Percentiles rank a stretch among this genome's conserved stretches.
These are phyloP conservation scores for Ptychadena robeensis DNA, from an alignment of 2,797 vertebrate genomes.

Conservation along the genomic window DNA sequence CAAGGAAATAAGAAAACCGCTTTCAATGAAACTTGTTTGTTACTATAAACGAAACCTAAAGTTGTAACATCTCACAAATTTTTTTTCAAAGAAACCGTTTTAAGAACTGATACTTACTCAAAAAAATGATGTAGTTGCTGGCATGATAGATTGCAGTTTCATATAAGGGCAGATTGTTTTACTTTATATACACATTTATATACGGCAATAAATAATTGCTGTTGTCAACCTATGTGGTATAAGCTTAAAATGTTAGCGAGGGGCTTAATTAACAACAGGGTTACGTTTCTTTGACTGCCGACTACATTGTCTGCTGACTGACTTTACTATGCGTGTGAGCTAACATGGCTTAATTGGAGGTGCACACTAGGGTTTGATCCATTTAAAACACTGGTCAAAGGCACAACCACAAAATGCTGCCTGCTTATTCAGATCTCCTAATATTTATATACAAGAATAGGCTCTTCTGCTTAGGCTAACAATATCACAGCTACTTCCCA, in stretches of 20 bases:
- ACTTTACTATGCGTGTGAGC: slow-evolving; percentile 45
- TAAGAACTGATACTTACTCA: no score
- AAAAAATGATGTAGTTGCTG: no score
- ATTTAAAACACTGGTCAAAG: slow-evolving; percentile 39
- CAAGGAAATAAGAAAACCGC: no score
- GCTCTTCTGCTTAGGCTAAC: slow-evolving; percentile 64
- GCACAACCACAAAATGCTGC: slow-evolving; percentile 56
- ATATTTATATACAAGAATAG: slow-evolving; percentile 63
- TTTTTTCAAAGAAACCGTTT: no score
- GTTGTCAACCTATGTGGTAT: not conserved
- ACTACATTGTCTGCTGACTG: slow-evolving; percentile 33
- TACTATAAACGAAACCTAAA: no score
- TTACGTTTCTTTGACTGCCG: not conserved
- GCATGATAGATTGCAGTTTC: no score
- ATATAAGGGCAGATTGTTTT: no score
- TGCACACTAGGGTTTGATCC: slow-evolving; percentile 45
- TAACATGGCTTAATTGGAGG: slow-evolving; percentile 55
- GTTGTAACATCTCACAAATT: no score
- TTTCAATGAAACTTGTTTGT: no score
- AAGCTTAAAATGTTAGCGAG: not conserved
- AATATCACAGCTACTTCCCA: slow-evolving; percentile 69
- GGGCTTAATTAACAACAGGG: not conserved
- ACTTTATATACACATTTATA: not conserved
- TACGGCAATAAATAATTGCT: not conserved
- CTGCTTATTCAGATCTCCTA: slow-evolving; percentile 61